Conservation (phyloP, 2,113 vertebrate species). For the Penelope pileata region DNA sequence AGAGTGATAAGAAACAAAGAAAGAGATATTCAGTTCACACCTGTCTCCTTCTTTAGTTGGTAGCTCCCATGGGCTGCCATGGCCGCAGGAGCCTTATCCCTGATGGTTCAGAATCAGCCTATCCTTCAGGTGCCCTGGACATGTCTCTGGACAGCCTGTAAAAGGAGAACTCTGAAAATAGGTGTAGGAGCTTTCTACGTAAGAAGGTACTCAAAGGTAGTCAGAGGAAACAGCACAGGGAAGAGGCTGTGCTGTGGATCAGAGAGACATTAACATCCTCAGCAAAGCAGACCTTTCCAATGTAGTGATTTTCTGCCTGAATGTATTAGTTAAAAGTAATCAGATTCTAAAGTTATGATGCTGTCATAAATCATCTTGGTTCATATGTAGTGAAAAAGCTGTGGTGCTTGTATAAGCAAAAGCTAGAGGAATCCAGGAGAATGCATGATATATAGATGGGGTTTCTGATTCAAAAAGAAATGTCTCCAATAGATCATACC, state of each 20-base stretch:
- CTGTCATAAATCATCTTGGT: not conserved
- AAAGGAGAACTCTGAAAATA: not conserved
- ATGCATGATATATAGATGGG: not conserved
- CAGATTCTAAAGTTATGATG: not conserved
- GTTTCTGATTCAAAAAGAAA: not conserved
- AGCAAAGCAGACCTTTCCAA: not conserved
- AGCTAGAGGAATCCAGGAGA: not conserved
- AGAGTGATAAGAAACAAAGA: not conserved
- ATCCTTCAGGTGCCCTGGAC: not conserved
- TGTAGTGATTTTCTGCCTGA: not conserved
- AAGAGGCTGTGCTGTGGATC: not conserved
- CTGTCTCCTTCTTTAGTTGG: not conserved
- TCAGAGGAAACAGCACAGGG: not conserved
- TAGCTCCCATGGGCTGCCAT: not conserved
- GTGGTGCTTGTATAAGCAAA: not conserved
- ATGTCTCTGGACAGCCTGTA: not conserved
- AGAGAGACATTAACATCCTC: not conserved
- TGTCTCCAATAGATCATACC: not conserved
- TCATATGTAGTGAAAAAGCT: not conserved
- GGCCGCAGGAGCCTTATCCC: rapidly evolving
- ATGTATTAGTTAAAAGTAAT: not conserved
- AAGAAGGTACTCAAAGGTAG: not conserved
- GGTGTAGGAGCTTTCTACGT: rapidly evolving
- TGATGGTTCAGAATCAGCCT: not conserved
- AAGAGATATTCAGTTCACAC: not conserved